Percentiles rank a stretch among this genome's conserved stretches.
phyloP scores from a whole-genome alignment of 2,113 vertebrate species.

The Coracopsis vasa region DNA sequence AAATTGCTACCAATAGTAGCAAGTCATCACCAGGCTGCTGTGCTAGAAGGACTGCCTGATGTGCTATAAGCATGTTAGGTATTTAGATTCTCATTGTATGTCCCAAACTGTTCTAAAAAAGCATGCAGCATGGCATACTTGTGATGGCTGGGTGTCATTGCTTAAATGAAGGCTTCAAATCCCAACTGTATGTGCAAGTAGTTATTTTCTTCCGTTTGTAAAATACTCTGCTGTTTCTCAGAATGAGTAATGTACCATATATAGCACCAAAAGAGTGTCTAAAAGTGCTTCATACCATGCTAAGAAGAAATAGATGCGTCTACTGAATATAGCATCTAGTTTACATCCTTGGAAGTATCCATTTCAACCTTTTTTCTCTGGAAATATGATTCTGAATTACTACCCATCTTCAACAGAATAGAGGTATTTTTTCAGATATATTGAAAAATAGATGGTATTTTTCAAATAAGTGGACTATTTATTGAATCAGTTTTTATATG shows the following conservation, averaged over 20 bases:
- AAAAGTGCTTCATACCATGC: constrained; percentile 14
- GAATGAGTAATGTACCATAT: constrained; percentile 64
- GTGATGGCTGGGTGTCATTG: constrained; percentile 72
- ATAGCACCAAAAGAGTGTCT: constrained; percentile 56
- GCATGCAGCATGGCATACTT: neutral
- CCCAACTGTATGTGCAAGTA: constrained; percentile 56
- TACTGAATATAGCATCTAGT: constrained; percentile 30
- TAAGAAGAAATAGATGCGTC: constrained; percentile 51
- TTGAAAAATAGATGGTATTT: neutral
- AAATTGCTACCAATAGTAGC: neutral
- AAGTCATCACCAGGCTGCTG: neutral
- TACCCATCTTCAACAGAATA: neutral
- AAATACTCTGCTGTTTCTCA: constrained; percentile 66
- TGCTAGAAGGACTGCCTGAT: constrained; percentile 23
- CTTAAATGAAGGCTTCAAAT: constrained; percentile 73
- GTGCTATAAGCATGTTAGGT: constrained; percentile 40
- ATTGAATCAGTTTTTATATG: neutral
- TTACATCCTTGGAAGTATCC: constrained; percentile 2
- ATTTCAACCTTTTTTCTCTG: constrained; percentile 34
- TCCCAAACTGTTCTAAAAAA: constrained; percentile 38
- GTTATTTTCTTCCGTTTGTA: constrained; percentile 73
- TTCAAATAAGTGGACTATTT: neutral
- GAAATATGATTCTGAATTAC: constrained; percentile 16
- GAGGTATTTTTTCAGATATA: neutral
- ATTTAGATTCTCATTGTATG: constrained; percentile 52